Evolutionary conservation across 2,888 invertebrate genomes (phyloP).

Genomic region (Volucella inflata): DNA sequence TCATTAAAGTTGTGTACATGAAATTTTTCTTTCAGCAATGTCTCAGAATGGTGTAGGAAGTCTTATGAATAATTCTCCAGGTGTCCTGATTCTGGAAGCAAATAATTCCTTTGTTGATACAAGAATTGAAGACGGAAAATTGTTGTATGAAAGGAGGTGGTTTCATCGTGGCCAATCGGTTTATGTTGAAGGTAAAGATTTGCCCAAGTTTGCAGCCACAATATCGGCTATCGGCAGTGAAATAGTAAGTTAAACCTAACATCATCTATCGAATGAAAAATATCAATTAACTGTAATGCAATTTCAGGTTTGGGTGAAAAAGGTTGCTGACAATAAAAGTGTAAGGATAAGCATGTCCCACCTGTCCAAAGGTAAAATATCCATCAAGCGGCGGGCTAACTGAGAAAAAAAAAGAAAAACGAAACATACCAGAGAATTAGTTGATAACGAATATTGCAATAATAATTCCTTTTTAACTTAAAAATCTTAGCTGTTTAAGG

Average conservation of each 20-base stretch:
- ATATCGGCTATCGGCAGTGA: slow-evolving; percentile 96
- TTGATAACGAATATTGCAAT: too few relatives aligned
- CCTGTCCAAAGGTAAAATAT: slow-evolving; percentile 93
- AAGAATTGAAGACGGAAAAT: slow-evolving; percentile 96
- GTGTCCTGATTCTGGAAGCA: slow-evolving; percentile 80
- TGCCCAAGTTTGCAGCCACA: slow-evolving; percentile 92
- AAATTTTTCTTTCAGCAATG: slow-evolving; percentile 80
- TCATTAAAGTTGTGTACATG: slow-evolving; percentile 1
- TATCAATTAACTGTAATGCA: slow-evolving; percentile 80
- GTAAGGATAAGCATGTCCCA: slow-evolving; percentile 93
- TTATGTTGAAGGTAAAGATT: slow-evolving; percentile 94
- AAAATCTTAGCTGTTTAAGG: too few relatives aligned
- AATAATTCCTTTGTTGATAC: slow-evolving; percentile 88
- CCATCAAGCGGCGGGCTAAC: slow-evolving; percentile 93
- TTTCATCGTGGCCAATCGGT: slow-evolving; percentile 97
- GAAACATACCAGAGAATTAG: too few relatives aligned
- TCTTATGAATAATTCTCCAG: slow-evolving; percentile 77
- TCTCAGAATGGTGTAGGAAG: slow-evolving; percentile 83
- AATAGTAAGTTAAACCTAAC: slow-evolving; percentile 86
- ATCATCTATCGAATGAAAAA: background rate
- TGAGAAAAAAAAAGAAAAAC: slow-evolving; percentile 80
- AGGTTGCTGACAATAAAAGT: slow-evolving; percentile 90
- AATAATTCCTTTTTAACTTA: too few relatives aligned
- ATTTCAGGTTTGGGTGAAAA: slow-evolving; percentile 94
- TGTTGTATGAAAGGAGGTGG: slow-evolving; percentile 97